Conservation (phyloP, 2,888 invertebrate species). For the Melangyna quadrimaculata region DNA sequence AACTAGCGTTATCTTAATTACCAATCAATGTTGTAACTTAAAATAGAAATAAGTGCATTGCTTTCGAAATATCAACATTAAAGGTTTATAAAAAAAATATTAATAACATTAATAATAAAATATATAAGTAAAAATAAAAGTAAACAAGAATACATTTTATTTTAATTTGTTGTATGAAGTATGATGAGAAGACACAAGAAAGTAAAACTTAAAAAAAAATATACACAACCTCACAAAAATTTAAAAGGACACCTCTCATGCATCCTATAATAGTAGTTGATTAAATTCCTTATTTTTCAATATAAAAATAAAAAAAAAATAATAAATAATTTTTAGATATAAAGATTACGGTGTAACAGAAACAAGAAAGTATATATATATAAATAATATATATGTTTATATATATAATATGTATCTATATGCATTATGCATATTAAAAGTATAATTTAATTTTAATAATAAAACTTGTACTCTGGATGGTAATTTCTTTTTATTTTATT, state of each 20-base stretch:
- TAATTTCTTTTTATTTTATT: slow-evolving; percentile 59
- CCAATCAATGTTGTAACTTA: slow-evolving; percentile 61
- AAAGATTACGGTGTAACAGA: slow-evolving; percentile 49
- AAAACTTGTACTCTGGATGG: slow-evolving; percentile 69
- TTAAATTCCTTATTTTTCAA: slow-evolving; percentile 43
- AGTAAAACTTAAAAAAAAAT: slow-evolving; percentile 20
- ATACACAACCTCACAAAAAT: slow-evolving; percentile 33
- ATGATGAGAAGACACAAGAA: slow-evolving; percentile 36
- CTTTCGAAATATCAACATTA: slow-evolving; percentile 54
- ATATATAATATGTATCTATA: slow-evolving; percentile 21
- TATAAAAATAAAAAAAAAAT: slow-evolving; percentile 12
- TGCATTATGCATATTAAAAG: slow-evolving; percentile 27
- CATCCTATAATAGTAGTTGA: slow-evolving; percentile 43
- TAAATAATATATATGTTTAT: slow-evolving; percentile 11
- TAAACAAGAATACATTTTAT: slow-evolving; percentile 17
- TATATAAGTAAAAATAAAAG: background rate
- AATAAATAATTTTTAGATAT: slow-evolving; percentile 43
- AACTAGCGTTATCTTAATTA: slow-evolving; percentile 46
- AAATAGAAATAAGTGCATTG: slow-evolving; percentile 52
- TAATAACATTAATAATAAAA: slow-evolving; percentile 13
- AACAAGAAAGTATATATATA: slow-evolving; percentile 23
- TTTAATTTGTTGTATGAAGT: slow-evolving; percentile 34
- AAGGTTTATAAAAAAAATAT: slow-evolving; percentile 24
- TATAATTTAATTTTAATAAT: slow-evolving; percentile 66
- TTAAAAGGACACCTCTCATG: slow-evolving; percentile 31